Base-by-base conservation (phyloP, 2,113 vertebrate genomes). In the Pyxicephalus adspersus region DNA sequence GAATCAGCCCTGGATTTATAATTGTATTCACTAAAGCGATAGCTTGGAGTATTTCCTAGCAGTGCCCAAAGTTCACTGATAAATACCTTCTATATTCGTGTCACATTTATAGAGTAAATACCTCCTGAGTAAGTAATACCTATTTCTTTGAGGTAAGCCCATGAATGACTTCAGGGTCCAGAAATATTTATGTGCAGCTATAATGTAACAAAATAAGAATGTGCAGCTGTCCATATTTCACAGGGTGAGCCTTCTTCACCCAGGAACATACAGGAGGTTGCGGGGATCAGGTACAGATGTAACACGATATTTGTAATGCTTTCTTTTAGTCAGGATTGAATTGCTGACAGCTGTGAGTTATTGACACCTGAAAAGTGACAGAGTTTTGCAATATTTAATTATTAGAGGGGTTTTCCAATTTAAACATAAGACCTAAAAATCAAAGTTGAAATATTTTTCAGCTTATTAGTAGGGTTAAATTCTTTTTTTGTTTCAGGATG, bases 161-260 rank as follows among this genome's bases (percentile, higher is more conserved):
- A 29, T 77, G 23, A 77, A 65, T 77, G 75, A 65, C 61, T 64
- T 52, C 58, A 77, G 25, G 20, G 22, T 17, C 61, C 75, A 65
- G 50, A 64, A 64, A 64, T 77, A 77, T 77, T 65, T 52, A 26
- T 54, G 45, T 65, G 25, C 61, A 22, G 23, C 31, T 58, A 58
- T 68, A 77, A 55, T 58, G 64, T 50, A 58, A 60, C 52, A 68
- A 45, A 67, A 19, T 45, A 68, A 79, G 77, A 45, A 68, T 67
- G 31, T 68, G 77, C 77, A 79, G 77, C 77, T 79, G 77, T 66
- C 38, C 51, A 34, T 65, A 67, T 65, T 76, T 23, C 64, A 65
- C 45, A 77, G 19, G 3, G 16, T 26, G 61, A 51, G 63, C 26
- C 38, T 28, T 45, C 61, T 60, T 63, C 58, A 57, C 9, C 23